Evolutionary conservation across 1,140 invertebrate species (phyloP).

Genomic region (Monochamus saltuarius): DNA sequence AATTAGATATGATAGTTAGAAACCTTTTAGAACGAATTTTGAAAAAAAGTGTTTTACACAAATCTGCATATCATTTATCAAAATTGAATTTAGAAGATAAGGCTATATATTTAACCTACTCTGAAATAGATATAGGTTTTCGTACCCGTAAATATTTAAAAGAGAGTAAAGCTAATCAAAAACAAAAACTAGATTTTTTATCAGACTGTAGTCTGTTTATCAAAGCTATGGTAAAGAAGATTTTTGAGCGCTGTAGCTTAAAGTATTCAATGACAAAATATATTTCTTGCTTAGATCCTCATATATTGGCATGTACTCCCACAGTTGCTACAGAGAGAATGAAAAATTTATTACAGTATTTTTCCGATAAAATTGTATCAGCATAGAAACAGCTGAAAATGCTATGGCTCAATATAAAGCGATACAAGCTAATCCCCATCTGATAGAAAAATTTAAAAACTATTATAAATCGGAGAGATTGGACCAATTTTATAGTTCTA

Average conservation of each 20-base stretch:
- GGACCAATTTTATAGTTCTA: not conserved
- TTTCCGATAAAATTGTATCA: not conserved
- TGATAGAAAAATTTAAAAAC: not conserved
- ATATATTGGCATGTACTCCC: not conserved
- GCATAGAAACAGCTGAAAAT: not conserved
- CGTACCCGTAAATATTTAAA: not conserved
- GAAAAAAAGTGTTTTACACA: conserved; percentile 1
- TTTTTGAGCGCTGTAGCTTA: not conserved
- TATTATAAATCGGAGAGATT: not conserved
- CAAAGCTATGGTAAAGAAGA: not conserved
- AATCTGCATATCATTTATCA: not conserved
- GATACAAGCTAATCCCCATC: too few species aligned
- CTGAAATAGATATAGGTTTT: conserved; percentile 4
- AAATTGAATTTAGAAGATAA: conserved; percentile 7
- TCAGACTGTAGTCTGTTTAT: not conserved
- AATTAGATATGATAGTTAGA: not conserved
- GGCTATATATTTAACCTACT: not conserved
- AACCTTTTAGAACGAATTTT: not conserved
- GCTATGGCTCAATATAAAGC: too few species aligned
- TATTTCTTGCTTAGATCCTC: conserved; percentile 1
- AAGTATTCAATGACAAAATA: conserved; percentile 2
- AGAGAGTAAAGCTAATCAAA: not conserved
- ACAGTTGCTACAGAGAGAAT: not conserved
- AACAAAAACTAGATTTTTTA: conserved; percentile 5
- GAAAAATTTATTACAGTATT: conserved; percentile 4